A percentile compares a stretch with the other conserved stretches of the same genome.
These are phyloP conservation scores for Xestia c-nigrum DNA, from an alignment of 2,888 invertebrate species.

Conservation along the genomic window DNA sequence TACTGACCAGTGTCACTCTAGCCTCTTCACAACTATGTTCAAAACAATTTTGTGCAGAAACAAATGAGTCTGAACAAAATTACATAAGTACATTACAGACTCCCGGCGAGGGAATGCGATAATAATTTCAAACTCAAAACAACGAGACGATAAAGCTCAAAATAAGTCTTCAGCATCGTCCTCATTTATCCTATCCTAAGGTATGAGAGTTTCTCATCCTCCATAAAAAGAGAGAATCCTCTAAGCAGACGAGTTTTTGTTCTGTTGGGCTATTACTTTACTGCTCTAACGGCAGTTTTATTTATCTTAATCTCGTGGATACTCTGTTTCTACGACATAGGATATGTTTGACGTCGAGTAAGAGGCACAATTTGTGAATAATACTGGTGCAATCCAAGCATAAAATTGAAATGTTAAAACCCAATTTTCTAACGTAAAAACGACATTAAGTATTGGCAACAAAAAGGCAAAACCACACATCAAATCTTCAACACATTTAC, in stretches of 20 bases:
- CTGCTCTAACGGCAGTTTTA: neutral
- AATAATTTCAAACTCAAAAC: neutral
- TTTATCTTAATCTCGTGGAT: neutral
- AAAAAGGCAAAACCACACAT: neutral
- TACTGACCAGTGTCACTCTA: neutral
- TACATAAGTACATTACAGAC: neutral
- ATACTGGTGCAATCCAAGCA: neutral
- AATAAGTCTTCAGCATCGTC: neutral
- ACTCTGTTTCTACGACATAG: neutral
- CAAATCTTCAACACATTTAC: constrained; percentile 22
- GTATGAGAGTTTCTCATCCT: neutral
- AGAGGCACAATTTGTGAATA: neutral
- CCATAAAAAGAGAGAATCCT: neutral
- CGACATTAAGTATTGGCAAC: neutral
- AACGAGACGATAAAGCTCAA: too few species aligned
- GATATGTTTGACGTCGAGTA: neutral
- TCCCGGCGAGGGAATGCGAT: too few species aligned
- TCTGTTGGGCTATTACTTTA: neutral
- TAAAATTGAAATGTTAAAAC: neutral
- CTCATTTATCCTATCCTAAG: neutral
- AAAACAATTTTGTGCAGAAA: neutral
- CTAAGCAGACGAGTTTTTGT: neutral
- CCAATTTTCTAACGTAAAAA: neutral
- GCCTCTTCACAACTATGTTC: too few species aligned
- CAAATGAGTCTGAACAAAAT: neutral